Evolutionary conservation across 2,888 invertebrate genomes (phyloP), one percentile per base, ranked within the genome.

Genomic region (Athripsodes cinereus): DNA sequence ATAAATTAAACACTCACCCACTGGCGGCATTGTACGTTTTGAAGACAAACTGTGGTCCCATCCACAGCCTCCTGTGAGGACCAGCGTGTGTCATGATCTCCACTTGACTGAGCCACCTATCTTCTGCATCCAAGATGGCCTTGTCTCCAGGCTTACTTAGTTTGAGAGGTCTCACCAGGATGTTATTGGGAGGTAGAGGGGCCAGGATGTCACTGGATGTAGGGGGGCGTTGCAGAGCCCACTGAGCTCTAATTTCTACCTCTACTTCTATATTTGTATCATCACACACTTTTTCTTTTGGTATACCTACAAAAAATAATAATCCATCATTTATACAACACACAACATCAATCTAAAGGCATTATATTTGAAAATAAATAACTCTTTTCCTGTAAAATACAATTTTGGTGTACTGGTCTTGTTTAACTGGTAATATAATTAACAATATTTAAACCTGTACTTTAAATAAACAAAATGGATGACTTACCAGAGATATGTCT

Each of bases 41-140:
- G 76, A 99, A 98, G 22, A 92, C 88, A 73, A 98, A 98, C 78
- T 99, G 98, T n/a, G 99, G 99, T 10, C 98, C 98, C 96, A 98
- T 97, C 98, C 99, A 99, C 21, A 99, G 82, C 20, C 94, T 81
- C 49, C 92, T 84, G 72, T 96, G 96, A 8, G 98, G 98, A 18
- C 96, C 97, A 2, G 92, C 91, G 75, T 98, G 97, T 2, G 97
- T 97, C 66, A 93, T 88, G 61, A 97, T 97, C 80, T 98, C 98
- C 55, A 98, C 96, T 78, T 97, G 95, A 56, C 95, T 91, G 65
- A 96, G 76, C 96, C 96, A 96, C 60, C 90, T 85, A 71, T 95
- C 94, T 69, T 90, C 87, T 1, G 57, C 57, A 22, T 61, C 64
- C 49, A 59, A 44, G 5, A 51, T 54, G n/a, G 31, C 40, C 35